These are phyloP conservation scores for Centropus unirufus DNA, from an alignment of 2,113 vertebrate species.

Conservation along the genomic window DNA sequence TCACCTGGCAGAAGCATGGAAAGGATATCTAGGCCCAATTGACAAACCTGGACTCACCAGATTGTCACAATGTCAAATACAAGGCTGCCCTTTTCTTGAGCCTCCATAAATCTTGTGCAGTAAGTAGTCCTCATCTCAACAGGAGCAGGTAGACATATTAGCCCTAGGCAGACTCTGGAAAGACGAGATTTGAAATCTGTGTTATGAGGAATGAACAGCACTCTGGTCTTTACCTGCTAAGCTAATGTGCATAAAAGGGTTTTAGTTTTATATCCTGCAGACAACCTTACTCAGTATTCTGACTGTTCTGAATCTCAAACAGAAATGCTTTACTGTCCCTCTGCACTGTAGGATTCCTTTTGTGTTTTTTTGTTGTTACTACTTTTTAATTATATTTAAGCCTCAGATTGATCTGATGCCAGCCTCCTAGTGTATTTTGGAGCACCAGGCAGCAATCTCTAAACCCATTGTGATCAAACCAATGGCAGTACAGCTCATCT, in stretches of 20 bases:
- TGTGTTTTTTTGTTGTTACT: neutral
- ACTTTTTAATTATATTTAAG: constrained; percentile 43
- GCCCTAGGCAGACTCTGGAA: neutral
- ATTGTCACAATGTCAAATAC: neutral
- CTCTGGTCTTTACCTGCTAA: constrained; percentile 20
- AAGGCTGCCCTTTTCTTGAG: neutral
- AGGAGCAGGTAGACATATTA: neutral
- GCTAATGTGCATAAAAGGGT: neutral
- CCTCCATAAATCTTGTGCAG: neutral
- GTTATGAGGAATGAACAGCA: neutral
- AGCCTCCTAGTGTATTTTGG: neutral
- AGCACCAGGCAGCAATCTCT: constrained; percentile 27
- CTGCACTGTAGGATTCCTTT: constrained; percentile 29
- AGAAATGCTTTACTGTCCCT: neutral
- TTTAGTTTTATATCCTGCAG: neutral
- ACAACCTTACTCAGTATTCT: neutral
- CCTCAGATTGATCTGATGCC: constrained; percentile 25
- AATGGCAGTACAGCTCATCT: neutral
- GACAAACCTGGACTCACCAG: neutral
- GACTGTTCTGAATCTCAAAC: neutral
- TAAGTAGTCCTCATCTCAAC: neutral
- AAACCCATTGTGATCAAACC: neutral
- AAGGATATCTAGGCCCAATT: neutral
- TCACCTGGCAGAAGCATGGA: neutral
- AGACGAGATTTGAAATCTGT: constrained; percentile 15